A percentile compares a stretch with the other conserved stretches of the same genome.
These are phyloP conservation scores for Lithophane semibrunnea DNA, from an alignment of 2,888 invertebrate species.

Conservation along the genomic window DNA sequence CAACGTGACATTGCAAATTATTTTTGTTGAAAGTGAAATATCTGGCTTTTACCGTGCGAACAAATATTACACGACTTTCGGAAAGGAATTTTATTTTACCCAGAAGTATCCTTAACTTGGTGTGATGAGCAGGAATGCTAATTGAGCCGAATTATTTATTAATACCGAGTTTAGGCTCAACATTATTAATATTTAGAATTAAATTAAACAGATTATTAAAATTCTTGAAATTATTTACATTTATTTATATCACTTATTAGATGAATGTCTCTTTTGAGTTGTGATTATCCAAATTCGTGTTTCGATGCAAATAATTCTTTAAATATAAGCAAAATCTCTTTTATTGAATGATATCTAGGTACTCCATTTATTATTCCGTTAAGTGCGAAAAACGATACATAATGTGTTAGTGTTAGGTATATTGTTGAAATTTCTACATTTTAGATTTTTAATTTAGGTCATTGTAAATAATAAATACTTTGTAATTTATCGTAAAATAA, in stretches of 20 bases:
- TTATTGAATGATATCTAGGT: too few relatives aligned
- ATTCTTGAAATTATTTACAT: conserved; percentile 31
- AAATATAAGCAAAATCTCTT: background rate
- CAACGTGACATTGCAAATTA: background rate
- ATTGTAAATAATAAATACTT: too few relatives aligned
- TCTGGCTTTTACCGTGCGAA: background rate
- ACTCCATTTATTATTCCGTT: too few relatives aligned
- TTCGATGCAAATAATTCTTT: background rate
- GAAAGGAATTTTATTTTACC: conserved; percentile 46
- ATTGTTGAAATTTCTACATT: too few relatives aligned
- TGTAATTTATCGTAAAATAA: too few relatives aligned
- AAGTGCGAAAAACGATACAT: too few relatives aligned
- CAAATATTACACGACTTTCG: conserved; percentile 22
- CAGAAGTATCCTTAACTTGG: conserved; percentile 23
- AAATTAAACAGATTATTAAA: conserved; percentile 41
- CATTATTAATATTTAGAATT: conserved; percentile 46
- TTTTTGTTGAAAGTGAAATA: background rate
- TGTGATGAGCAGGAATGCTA: conserved; percentile 58
- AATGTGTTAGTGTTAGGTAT: too few relatives aligned
- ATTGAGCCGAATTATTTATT: conserved; percentile 54
- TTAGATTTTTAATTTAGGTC: too few relatives aligned
- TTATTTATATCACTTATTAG: conserved; percentile 27
- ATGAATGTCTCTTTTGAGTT: conserved; percentile 3
- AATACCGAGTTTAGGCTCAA: conserved; percentile 24
- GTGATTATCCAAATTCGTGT: conserved; percentile 4